Conservation (phyloP, 2,888 invertebrate species). For the Orthosia cruda region DNA sequence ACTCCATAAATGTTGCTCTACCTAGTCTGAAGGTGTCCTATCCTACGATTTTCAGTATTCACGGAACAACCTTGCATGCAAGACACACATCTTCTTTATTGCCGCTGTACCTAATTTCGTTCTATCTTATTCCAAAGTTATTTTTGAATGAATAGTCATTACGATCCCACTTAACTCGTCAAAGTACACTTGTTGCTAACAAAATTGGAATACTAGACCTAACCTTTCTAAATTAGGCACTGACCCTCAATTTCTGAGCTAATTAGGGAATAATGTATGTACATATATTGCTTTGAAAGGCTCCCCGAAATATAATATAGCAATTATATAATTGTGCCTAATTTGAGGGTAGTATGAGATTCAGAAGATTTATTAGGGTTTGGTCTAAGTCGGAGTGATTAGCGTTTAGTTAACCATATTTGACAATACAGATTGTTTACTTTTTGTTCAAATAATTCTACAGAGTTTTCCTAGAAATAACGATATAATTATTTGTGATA, state of each 20-base stretch:
- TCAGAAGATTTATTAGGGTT: slow-evolving; percentile 38
- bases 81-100: not conserved
- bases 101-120: not conserved
- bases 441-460: not conserved
- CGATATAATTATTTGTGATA: too few species aligned
- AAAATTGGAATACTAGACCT: slow-evolving; percentile 36
- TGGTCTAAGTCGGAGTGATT: slow-evolving; percentile 25
- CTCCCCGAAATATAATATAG: slow-evolving; percentile 17
- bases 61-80: not conserved
- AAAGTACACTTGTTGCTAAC: slow-evolving; percentile 10
- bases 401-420: slow-evolving; percentile 13
- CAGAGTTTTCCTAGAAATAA: too few species aligned
- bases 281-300: slow-evolving; percentile 22
- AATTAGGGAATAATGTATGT: slow-evolving; percentile 24
- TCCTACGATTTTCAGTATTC: not conserved
- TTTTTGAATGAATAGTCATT: slow-evolving; percentile 21
- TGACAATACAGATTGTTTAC: not conserved
- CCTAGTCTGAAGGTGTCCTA: too few species aligned
- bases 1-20: too few species aligned
- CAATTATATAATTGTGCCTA: slow-evolving; percentile 45
- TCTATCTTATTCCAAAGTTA: slow-evolving; percentile 4
- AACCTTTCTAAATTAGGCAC: slow-evolving; percentile 28
- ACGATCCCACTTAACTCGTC: slow-evolving; percentile 22
- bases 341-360: slow-evolving; percentile 39
- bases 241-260: slow-evolving; percentile 4